A percentile compares a stretch with the other conserved stretches of the same genome.
Conservation (phyloP, 2,113 vertebrate genomes). For the Diadophis punctatus region DNA sequence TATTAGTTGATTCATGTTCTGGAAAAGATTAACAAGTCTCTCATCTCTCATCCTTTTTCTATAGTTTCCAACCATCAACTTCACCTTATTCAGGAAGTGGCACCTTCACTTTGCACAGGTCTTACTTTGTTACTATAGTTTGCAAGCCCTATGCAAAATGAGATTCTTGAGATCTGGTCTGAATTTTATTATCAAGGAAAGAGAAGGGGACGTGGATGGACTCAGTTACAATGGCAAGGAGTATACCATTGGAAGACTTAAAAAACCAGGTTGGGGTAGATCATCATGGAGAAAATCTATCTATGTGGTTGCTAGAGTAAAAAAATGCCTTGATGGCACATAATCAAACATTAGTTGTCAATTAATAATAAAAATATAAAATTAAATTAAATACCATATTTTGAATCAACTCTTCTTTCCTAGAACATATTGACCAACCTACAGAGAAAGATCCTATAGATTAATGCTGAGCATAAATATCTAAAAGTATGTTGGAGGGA, state of each 20-base stretch:
- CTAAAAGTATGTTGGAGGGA: not conserved
- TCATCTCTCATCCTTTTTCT: not conserved
- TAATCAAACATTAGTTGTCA: not conserved
- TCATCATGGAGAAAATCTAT: not conserved
- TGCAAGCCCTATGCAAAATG: not conserved
- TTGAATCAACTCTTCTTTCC: not conserved
- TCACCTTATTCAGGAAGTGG: not conserved
- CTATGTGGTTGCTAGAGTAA: not conserved
- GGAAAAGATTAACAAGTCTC: not conserved
- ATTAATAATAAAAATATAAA: not conserved
- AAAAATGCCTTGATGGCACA: not conserved
- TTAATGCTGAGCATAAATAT: not conserved
- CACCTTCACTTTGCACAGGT: not conserved
- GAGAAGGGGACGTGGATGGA: not conserved
- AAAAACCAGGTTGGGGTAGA: not conserved
- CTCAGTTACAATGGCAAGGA: not conserved
- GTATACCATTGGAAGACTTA: not conserved
- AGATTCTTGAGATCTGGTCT: not conserved
- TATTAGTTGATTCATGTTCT: not conserved
- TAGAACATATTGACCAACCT: not conserved
- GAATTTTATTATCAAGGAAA: not conserved
- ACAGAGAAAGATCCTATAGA: not conserved
- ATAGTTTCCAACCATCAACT: not conserved
- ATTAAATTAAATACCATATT: not conserved
- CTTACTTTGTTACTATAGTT: not conserved